These are phyloP conservation scores for Oryzias woworae DNA, from an alignment of 2,113 vertebrate species.

Conservation along the genomic window DNA sequence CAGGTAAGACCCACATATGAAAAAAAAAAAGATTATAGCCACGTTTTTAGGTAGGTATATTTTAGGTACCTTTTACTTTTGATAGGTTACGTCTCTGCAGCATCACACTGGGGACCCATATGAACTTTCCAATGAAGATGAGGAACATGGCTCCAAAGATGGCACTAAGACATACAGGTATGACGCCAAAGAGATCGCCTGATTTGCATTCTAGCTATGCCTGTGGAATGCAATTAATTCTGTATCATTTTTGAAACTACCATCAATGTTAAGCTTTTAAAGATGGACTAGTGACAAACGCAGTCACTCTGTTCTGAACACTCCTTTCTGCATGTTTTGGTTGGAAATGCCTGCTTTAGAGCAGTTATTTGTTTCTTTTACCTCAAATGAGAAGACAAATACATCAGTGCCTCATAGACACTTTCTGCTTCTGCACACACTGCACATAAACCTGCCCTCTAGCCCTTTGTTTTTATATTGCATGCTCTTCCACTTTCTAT, in stretches of 20 bases:
- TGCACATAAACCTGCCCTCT: constrained; percentile 26
- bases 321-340: constrained; percentile 61
- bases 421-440: constrained; percentile 38
- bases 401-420: constrained; percentile 38
- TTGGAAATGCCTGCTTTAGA: constrained; percentile 30
- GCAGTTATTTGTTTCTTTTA: constrained; percentile 24
- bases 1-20: constrained; percentile 61
- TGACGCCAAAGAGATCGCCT: background rate
- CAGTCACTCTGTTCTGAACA: constrained; percentile 27
- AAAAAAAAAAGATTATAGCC: background rate
- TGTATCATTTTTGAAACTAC: constrained; percentile 35
- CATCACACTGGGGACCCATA: constrained; percentile 73
- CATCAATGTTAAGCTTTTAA: constrained; percentile 39
- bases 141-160: constrained; percentile 71
- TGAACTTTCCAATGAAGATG: constrained; percentile 74
- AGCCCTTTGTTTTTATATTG: constrained; percentile 24
- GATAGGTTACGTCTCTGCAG: constrained; percentile 62
- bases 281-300: constrained; percentile 38
- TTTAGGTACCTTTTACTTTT: background rate
- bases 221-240: constrained; percentile 50
- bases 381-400: constrained; percentile 52
- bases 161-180: constrained; percentile 81
- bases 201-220: constrained; percentile 30
- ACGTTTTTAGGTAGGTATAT: too few species aligned
- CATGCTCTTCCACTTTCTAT: constrained; percentile 51